These are phyloP conservation scores for Enteromius paludinosus DNA, from an alignment of 2,797 vertebrate species.

Conservation along the genomic window DNA sequence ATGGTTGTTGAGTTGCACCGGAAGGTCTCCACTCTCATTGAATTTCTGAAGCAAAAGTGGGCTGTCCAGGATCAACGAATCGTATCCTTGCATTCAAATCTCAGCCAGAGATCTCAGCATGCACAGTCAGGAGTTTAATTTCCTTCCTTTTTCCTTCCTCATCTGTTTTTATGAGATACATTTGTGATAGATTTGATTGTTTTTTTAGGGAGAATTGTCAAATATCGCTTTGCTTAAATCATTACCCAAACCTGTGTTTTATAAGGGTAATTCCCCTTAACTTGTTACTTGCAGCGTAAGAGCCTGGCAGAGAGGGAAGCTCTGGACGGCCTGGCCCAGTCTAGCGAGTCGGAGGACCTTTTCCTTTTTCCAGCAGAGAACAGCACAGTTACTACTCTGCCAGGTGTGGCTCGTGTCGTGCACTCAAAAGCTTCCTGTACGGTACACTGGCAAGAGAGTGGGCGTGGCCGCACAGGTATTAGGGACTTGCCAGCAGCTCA, in stretches of 20 bases:
- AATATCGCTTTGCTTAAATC: background rate
- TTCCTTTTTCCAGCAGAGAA: slow-evolving; percentile 93
- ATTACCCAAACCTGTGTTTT: background rate
- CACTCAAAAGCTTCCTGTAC: slow-evolving; percentile 99
- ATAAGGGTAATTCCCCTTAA: slow-evolving; percentile 64
- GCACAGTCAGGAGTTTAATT: background rate
- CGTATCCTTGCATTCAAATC: slow-evolving; percentile 85
- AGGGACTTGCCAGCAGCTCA: slow-evolving; percentile 93
- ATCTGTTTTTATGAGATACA: slow-evolving; percentile 3
- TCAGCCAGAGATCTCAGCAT: background rate
- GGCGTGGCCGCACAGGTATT: slow-evolving; percentile 86
- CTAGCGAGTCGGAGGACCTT: slow-evolving; percentile 78
- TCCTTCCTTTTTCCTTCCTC: background rate
- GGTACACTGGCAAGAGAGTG: slow-evolving; percentile 95
- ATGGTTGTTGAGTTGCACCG: slow-evolving; percentile 98
- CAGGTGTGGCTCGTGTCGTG: slow-evolving; percentile 94
- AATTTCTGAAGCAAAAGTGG: slow-evolving; percentile 98
- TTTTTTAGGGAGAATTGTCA: background rate
- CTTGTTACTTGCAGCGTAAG: slow-evolving; percentile 83
- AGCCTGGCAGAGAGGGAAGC: slow-evolving; percentile 89
- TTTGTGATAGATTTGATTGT: background rate
- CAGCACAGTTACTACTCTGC: slow-evolving; percentile 86
- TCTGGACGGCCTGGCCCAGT: slow-evolving; percentile 74
- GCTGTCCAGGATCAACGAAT: slow-evolving; percentile 92
- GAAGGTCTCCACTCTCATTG: slow-evolving; percentile 97